These are phyloP conservation scores for Channa argus DNA, from an alignment of 2,113 vertebrate genomes.

Conservation along the genomic window DNA sequence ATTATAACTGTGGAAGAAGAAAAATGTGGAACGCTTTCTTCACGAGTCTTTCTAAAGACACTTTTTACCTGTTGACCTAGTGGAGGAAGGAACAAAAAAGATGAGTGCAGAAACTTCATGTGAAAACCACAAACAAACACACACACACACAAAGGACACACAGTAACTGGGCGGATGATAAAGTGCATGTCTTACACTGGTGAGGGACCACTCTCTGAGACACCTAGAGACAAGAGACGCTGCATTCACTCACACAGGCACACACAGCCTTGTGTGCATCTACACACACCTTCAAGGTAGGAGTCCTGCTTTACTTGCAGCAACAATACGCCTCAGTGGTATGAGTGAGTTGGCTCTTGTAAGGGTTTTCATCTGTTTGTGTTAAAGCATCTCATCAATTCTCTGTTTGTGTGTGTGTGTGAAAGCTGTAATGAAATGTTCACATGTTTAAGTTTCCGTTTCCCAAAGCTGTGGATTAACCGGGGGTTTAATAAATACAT, in stretches of 20 bases:
- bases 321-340: neutral
- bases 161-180: conserved; percentile 39
- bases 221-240: conserved; percentile 25
- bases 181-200: conserved; percentile 18
- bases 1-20: conserved; percentile 11
- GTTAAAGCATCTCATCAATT: neutral
- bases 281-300: conserved; percentile 61
- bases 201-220: conserved; percentile 39
- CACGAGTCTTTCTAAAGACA: conserved; percentile 10
- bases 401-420: neutral
- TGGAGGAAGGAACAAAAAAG: conserved; percentile 10
- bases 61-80: conserved; percentile 44
- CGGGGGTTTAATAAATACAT: conserved; percentile 1
- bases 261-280: conserved; percentile 26
- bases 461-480: conserved; percentile 18
- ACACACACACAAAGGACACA: neutral
- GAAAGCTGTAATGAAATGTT: neutral
- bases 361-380: neutral
- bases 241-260: neutral
- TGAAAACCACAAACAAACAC: conserved; percentile 16
- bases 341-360: neutral
- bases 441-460: neutral
- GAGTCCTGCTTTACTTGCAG: conserved; percentile 14
- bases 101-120: conserved; percentile 13
- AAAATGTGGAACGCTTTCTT: conserved; percentile 8